Conservation (phyloP, 2,113 vertebrate species). For the Nipponia nippon region DNA sequence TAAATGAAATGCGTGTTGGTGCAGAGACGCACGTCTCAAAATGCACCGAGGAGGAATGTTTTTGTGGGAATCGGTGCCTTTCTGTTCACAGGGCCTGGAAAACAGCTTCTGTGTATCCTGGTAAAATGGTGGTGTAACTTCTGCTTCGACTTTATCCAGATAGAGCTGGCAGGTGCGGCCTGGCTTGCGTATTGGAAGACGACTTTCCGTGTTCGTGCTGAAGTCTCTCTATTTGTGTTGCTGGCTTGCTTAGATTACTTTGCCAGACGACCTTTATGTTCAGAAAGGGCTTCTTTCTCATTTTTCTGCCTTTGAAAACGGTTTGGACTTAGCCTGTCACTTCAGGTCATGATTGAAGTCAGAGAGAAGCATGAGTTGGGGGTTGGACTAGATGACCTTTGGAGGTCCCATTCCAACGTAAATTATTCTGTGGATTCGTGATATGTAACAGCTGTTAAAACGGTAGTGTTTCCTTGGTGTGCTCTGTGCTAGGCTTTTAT, state of each 20-base stretch:
- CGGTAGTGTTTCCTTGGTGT: fast-evolving
- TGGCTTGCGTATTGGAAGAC: background rate
- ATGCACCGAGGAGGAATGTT: background rate
- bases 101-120: background rate
- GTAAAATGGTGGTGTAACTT: background rate
- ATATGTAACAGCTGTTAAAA: too few relatives aligned
- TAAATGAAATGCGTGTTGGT: fast-evolving
- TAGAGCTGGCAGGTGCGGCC: background rate
- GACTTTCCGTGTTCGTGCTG: fast-evolving
- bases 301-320: background rate
- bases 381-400: background rate
- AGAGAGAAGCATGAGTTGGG: background rate
- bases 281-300: background rate
- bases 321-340: background rate
- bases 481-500: background rate
- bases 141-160: background rate
- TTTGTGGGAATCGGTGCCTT: background rate
- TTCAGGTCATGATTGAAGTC: background rate
- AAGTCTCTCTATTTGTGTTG: background rate
- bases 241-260: background rate
- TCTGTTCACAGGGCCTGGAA: fast-evolving
- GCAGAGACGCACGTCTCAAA: fast-evolving
- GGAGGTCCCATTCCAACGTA: background rate
- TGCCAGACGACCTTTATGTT: background rate
- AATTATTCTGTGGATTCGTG: background rate